Evolutionary conservation across 1,140 invertebrate genomes (phyloP), one percentile per base, ranked within the genome.

Genomic region (Drosophila varians): DNA sequence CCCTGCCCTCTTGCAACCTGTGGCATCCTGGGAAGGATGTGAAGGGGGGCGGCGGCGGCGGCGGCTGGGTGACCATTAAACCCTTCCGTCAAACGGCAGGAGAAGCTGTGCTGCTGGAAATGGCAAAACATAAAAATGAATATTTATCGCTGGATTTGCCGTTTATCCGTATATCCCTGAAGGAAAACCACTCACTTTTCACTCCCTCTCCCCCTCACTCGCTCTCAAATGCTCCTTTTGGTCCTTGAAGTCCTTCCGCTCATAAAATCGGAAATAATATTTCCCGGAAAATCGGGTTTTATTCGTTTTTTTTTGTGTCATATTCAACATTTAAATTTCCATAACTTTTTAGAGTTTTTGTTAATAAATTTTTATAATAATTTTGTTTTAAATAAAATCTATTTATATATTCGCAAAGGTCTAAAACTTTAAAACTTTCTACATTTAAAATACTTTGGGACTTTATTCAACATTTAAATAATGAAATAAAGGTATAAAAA

Each of bases 121-220:
- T 11, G 38, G 38, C 21, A 18, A 12, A 18, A 14, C 42, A 56
- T 56, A 56, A 48, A 56, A 56, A 56, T 56, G 54, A 56, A 56
- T 56, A 56, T 56, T 56, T 56, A 56, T 56, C 12, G 54, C 54
- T 43, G 54, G 54, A 56, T 56, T 56, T 23, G 54, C 16, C 40
- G 12, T 34, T 56, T 48, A 47, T 31, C 4, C 42, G n/a, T 5
- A 16, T 3, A 18, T 18, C 38, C 38, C 12, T 8, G 14, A 16
- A 38, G 36, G 36, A 38, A 38, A 38, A 38, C 36, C 36, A 38
- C 36, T 38, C 14, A 11, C 31, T 23, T 51, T 51, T 16, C 31
- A 36, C n/a, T 9, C 3, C 3, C n/a, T 12, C 18, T n/a, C n/a
- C n/a, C n/a, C n/a, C n/a, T n/a, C n/a, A n/a, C n/a, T n/a, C n/a